phyloP scores from a whole-genome alignment of 2,797 vertebrate species.

The Bucorvus abyssinicus region DNA sequence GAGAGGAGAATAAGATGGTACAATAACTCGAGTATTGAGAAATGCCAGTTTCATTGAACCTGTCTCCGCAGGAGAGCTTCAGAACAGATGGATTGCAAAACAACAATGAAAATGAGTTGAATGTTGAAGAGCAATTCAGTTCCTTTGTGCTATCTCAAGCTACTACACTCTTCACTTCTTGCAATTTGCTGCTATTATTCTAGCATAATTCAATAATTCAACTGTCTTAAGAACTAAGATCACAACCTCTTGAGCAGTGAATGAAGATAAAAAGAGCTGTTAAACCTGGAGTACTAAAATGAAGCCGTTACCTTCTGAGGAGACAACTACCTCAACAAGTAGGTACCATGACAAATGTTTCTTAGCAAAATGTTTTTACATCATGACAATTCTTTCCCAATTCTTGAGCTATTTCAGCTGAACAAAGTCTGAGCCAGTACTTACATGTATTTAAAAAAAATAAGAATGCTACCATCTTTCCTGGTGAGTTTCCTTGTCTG shows the following conservation, averaged over 20 bases:
- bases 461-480: background rate
- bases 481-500: background rate
- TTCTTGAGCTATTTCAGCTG: background rate
- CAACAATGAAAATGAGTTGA: background rate
- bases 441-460: background rate
- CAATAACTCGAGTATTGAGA: background rate
- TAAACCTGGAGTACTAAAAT: background rate
- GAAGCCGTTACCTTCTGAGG: background rate
- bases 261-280: background rate
- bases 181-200: slow-evolving; percentile 5
- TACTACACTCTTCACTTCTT: background rate
- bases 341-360: background rate
- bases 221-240: background rate
- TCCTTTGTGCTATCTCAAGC: background rate
- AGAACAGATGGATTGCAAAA: background rate
- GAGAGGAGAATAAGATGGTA: background rate
- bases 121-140: background rate
- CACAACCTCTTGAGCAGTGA: background rate
- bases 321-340: background rate
- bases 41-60: background rate
- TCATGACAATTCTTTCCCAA: background rate
- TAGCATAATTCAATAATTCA: background rate
- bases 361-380: background rate
- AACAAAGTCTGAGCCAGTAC: background rate
- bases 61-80: background rate